phyloP scores from a whole-genome alignment of 2,113 vertebrate genomes.

The Salvelinus fontinalis region DNA sequence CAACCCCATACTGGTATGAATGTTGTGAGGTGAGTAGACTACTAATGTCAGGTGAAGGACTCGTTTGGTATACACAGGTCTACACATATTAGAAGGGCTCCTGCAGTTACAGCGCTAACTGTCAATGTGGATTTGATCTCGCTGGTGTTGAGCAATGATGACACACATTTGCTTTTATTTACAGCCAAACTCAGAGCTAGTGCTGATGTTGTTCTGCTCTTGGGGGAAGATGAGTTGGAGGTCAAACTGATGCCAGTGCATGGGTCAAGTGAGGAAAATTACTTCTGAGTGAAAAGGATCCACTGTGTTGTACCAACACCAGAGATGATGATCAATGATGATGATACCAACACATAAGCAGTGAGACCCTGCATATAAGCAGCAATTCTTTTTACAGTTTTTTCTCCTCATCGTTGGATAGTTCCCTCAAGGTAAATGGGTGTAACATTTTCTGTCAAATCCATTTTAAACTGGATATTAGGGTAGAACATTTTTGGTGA shows the following conservation, averaged over 20 bases:
- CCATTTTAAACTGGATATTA: not conserved
- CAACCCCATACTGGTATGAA: conserved; percentile 13
- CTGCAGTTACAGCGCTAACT: conserved; percentile 55
- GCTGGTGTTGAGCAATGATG: conserved; percentile 44
- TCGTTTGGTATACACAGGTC: conserved; percentile 37
- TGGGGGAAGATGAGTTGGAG: conserved; percentile 15
- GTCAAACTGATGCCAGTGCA: conserved; percentile 23
- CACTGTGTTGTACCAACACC: not conserved
- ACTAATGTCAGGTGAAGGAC: conserved; percentile 56
- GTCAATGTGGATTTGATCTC: conserved; percentile 62
- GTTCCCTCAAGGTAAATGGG: not conserved
- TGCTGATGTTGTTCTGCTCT: conserved; percentile 24
- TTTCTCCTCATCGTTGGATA: too few species aligned
- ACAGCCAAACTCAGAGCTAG: conserved; percentile 36
- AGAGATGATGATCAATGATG: too few species aligned
- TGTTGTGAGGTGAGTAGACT: conserved; percentile 28
- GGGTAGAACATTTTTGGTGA: too few species aligned
- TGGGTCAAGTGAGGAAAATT: not conserved
- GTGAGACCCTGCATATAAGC: too few species aligned
- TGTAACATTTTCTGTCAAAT: not conserved
- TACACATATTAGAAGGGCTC: conserved; percentile 57
- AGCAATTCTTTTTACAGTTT: too few species aligned
- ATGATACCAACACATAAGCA: too few species aligned
- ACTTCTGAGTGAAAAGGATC: not conserved
- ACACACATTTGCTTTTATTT: conserved; percentile 57